These are phyloP conservation scores for Eupeodes latifasciatus DNA, from an alignment of 2,888 invertebrate species.

Conservation along the genomic window DNA sequence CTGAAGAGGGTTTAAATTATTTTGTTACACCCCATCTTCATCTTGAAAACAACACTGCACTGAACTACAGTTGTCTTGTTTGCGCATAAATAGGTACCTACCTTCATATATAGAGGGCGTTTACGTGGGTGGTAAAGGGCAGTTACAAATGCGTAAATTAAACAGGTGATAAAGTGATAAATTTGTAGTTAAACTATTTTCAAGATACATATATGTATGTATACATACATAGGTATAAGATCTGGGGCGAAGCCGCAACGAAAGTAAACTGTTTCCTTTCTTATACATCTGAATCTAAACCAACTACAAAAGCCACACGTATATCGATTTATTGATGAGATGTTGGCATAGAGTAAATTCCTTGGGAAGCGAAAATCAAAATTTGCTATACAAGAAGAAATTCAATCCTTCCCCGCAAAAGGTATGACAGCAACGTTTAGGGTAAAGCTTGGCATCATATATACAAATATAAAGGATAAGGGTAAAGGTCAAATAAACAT, in stretches of 20 bases:
- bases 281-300: not conserved
- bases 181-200: constrained; percentile 61
- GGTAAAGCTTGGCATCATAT: no score
- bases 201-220: not conserved
- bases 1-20: constrained; percentile 25
- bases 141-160: constrained; percentile 68
- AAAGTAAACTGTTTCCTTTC: not conserved
- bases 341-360: constrained; percentile 17
- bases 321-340: constrained; percentile 39
- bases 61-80: constrained; percentile 21
- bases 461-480: not conserved
- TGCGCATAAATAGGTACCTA: constrained; percentile 2
- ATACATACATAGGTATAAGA: not conserved
- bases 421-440: not conserved
- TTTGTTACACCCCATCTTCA: constrained; percentile 39
- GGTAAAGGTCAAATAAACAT: not conserved
- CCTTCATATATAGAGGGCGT: constrained; percentile 29
- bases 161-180: constrained; percentile 69
- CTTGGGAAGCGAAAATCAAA: constrained; percentile 37
- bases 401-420: not conserved
- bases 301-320: constrained; percentile 14
- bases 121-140: constrained; percentile 14
- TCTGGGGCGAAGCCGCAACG: constrained; percentile 17
- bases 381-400: constrained; percentile 35
- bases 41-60: not conserved